Percentiles rank a stretch among this genome's conserved stretches.
Conservation (phyloP, 2,797 vertebrate species). For the Buphagus erythrorhynchus region DNA sequence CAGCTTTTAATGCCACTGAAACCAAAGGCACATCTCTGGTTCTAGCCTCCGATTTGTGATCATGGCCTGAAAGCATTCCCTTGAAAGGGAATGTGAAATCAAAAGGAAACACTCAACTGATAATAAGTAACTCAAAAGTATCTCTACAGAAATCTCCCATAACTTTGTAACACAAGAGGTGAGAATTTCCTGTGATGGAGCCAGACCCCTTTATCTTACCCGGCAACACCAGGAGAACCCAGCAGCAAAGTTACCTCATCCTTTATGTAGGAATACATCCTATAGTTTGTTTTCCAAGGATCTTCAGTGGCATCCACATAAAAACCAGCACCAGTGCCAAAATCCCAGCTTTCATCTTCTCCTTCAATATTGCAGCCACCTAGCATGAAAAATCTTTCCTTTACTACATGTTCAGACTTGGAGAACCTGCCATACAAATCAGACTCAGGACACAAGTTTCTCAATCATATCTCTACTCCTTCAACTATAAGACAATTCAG, state of each 20-base stretch:
- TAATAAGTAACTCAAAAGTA: background rate
- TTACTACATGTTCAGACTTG: background rate
- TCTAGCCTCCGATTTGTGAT: background rate
- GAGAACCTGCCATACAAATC: background rate
- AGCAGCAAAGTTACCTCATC: slow-evolving; percentile 84
- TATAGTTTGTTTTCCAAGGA: slow-evolving; percentile 94
- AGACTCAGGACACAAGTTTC: rapidly evolving
- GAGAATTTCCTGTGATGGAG: background rate
- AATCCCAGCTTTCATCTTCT: slow-evolving; percentile 97
- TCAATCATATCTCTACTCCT: background rate
- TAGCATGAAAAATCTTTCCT: slow-evolving; percentile 49
- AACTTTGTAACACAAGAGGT: background rate
- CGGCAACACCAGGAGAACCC: background rate
- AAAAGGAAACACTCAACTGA: background rate
- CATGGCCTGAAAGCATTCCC: background rate
- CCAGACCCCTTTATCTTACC: background rate
- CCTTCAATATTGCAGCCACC: slow-evolving; percentile 93
- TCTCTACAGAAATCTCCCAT: background rate
- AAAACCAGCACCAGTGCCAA: slow-evolving; percentile 95
- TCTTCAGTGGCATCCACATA: slow-evolving; percentile 93
- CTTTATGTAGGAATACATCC: slow-evolving; percentile 93
- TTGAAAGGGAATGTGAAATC: background rate
- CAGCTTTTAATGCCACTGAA: background rate
- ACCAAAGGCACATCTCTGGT: background rate
- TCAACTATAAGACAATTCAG: background rate